Evolutionary conservation across 2,113 vertebrate species (phyloP), one percentile per base, ranked within the genome.

Genomic region (Lepisosteus oculatus): DNA sequence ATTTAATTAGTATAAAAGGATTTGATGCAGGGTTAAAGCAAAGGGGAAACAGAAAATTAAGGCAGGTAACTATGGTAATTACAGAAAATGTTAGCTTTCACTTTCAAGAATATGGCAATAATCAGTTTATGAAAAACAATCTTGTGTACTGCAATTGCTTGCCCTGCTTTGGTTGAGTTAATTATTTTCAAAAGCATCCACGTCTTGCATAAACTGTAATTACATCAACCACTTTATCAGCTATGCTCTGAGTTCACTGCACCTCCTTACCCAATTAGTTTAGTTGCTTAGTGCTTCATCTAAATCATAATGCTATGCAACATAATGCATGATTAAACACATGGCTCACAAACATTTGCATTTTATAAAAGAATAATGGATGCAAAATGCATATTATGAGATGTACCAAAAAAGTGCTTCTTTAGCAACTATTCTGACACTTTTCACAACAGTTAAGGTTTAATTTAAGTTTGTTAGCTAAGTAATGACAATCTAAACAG

Each of bases 181-280:
- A 91, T 92, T 90, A 86, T 90, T 88, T 90, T 90, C 85, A 91
- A 89, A 90, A 84, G 81, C 83, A 76, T 76, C 80, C 79, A 84
- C 85, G 86, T 82, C 85, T 85, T 77, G 85, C 79, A 85, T 80
- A 55, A 83, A 88, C 84, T 86, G 88, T 89, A 92, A 90, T 86
- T 89, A 86, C 88, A 90, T 91, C 90, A 89, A 87, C 77, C 86
- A 81, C 89, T 89, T 89, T 89, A 84, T 87, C 74, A 86, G 83
- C 85, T 83, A 83, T 81, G 80, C 87, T 81, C 73, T 69, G 81
- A 86, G 85, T 88, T 83, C 81, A 80, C 78, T 80, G 75, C 79
- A 79, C 78, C 69, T 59, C 78, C 78, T 84, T 87, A 84, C 85
- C 88, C 91, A 91, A 90, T 92, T 92, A 91, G 89, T 84, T 82